Base-by-base conservation (phyloP, 2,113 vertebrate species). In the Nerophis ophidion region DNA sequence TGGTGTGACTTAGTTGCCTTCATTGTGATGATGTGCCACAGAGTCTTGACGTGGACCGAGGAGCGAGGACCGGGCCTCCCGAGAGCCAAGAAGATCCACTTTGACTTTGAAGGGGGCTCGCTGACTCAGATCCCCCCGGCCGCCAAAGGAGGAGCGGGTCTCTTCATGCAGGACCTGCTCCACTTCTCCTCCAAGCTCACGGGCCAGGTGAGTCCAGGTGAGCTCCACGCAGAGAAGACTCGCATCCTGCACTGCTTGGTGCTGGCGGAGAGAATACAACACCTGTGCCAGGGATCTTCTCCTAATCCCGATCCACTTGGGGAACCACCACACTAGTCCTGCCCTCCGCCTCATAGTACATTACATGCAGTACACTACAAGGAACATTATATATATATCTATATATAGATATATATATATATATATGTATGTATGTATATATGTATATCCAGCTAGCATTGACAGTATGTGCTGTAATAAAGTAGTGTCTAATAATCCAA, bases 141-240 rank as follows among this genome's bases (percentile, higher is more conserved):
- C 1, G 84, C 90, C 0, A 74, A 68, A 11, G 84, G 88, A 52
- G 26, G 87, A 0, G 90, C 93, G 63, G 92, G 94, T 17, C 87
- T 95, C 78, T 98, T 99, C 82, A 92, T 95, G 92, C 95, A 96
- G 87, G 96, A 99, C 81, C 76, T 93, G 76, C 80, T 91, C 70
- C 72, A 90, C 47, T 98, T 99, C 81, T 90, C 91, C 42, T 81
- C 85, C 79, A 99, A 98, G 81, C 86, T 98, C 45, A 65, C 76
- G 17, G 93, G 92, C 10, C 86, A 90, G 55, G 78, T 93, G 48
- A 81, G 89, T 52, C 75, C 81, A 2, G 85, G 90, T 4, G 85
- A 93, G 12, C 82, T 95, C 34, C 81, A 85, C 48, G 82, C 77
- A 1, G 95, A 98, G 81, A 89, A 84, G 50, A 80, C 65, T 11